phyloP scores from a whole-genome alignment of 2,797 vertebrate genomes.

The Helicolenus hilgendorfi region DNA sequence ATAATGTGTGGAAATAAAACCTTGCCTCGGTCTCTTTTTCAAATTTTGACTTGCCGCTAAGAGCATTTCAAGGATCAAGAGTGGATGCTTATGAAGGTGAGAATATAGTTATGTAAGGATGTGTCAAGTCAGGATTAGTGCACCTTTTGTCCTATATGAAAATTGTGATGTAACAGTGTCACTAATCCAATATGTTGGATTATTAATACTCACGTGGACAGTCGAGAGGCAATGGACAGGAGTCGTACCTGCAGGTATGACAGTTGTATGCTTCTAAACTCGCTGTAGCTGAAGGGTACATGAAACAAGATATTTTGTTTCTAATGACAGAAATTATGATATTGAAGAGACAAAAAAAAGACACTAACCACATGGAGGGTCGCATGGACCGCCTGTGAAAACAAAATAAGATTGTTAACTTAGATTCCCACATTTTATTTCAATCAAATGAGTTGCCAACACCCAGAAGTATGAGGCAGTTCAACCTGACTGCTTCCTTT shows the following conservation, averaged over 20 bases:
- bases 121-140: conserved; percentile 70
- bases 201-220: conserved; percentile 84
- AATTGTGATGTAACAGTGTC: conserved; percentile 54
- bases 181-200: conserved; percentile 26
- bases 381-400: conserved; percentile 87
- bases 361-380: conserved; percentile 92
- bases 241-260: conserved; percentile 81
- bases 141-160: conserved; percentile 27
- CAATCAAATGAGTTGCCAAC: neutral
- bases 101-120: conserved; percentile 79
- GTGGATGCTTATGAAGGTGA: conserved; percentile 64
- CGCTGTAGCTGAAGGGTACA: conserved; percentile 81
- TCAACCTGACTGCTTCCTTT: conserved; percentile 34
- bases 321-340: neutral
- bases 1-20: conserved; percentile 86
- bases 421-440: neutral
- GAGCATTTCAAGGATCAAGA: conserved; percentile 83
- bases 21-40: conserved; percentile 65
- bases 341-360: neutral
- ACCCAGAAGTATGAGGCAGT: conserved; percentile 14
- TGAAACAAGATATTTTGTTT: neutral
- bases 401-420: conserved; percentile 35
- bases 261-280: no score
- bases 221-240: conserved; percentile 88
- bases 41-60: conserved; percentile 80